Evolutionary conservation across 2,888 invertebrate species (phyloP).

Genomic region (Cylloceria caligata): DNA sequence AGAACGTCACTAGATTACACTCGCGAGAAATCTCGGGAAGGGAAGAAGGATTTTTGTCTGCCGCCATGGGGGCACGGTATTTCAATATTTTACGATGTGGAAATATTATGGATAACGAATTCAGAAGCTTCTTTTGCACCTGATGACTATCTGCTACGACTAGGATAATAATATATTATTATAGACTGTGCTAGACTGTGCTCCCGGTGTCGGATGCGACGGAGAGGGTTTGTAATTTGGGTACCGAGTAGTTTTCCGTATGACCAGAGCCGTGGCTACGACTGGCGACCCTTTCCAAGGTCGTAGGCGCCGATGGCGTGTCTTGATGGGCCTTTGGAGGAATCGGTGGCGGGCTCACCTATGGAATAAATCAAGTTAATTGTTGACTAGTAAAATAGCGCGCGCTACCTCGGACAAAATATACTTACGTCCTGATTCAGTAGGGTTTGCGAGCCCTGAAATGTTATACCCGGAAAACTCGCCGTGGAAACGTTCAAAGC

Average conservation of each 20-base stretch:
- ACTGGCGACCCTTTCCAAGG: slow-evolving; percentile 79
- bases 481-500: slow-evolving; percentile 79
- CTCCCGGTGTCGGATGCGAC: slow-evolving; percentile 82
- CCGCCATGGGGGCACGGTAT: slow-evolving; percentile 20
- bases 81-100: slow-evolving; percentile 30
- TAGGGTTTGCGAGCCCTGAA: slow-evolving; percentile 79
- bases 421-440: slow-evolving; percentile 79
- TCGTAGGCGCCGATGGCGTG: slow-evolving; percentile 82
- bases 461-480: slow-evolving; percentile 78
- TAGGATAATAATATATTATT: slow-evolving; percentile 61
- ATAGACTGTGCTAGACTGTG: slow-evolving; percentile 77
- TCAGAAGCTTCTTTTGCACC: slow-evolving; percentile 36
- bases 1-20: slow-evolving; percentile 57
- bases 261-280: slow-evolving; percentile 77
- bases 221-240: slow-evolving; percentile 83
- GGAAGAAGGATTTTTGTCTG: slow-evolving; percentile 1
- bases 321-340: slow-evolving; percentile 83
- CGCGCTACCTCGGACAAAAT: background rate
- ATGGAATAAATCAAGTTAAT: slow-evolving; percentile 58
- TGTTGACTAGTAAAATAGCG: background rate
- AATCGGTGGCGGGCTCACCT: slow-evolving; percentile 83
- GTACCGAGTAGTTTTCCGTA: slow-evolving; percentile 84
- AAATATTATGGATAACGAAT: slow-evolving; percentile 49
- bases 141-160: slow-evolving; percentile 60
- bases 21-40: slow-evolving; percentile 54